A percentile compares a stretch with the other conserved stretches of the same genome.
phyloP scores from a whole-genome alignment of 2,113 vertebrate genomes.

The Lucifuga dentata region DNA sequence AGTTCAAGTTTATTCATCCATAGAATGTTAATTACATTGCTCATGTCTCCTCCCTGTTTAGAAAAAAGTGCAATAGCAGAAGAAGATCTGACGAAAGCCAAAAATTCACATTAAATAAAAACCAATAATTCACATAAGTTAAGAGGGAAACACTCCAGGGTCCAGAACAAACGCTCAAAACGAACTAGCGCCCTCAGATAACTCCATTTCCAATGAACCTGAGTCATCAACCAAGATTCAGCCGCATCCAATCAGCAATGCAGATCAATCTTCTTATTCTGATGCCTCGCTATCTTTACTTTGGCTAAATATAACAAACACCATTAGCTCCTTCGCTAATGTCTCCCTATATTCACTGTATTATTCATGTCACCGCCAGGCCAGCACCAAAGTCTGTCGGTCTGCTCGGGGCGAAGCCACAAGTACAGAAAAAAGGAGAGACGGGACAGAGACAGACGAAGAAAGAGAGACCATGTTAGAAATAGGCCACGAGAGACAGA shows the following conservation, averaged over 20 bases:
- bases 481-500: too few species aligned
- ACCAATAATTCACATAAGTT: too few species aligned
- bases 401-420: neutral
- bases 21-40: too few species aligned
- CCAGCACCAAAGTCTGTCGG: neutral
- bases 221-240: conserved; percentile 2
- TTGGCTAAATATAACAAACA: neutral
- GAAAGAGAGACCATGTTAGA: neutral
- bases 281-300: conserved; percentile 9
- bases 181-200: too few species aligned
- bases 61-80: too few species aligned
- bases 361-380: neutral
- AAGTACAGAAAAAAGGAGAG: neutral
- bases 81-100: too few species aligned
- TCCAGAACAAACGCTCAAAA: too few species aligned
- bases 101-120: too few species aligned
- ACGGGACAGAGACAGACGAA: neutral
- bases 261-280: conserved; percentile 14
- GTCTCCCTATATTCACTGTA: neutral
- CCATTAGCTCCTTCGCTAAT: neutral
- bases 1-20: too few species aligned
- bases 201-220: too few species aligned
- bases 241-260: conserved; percentile 22
- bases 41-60: too few species aligned
- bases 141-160: too few species aligned